Evolutionary conservation across 2,888 invertebrate species (phyloP), one percentile per base, ranked within the genome.

Genomic region (Rhagonycha lutea): DNA sequence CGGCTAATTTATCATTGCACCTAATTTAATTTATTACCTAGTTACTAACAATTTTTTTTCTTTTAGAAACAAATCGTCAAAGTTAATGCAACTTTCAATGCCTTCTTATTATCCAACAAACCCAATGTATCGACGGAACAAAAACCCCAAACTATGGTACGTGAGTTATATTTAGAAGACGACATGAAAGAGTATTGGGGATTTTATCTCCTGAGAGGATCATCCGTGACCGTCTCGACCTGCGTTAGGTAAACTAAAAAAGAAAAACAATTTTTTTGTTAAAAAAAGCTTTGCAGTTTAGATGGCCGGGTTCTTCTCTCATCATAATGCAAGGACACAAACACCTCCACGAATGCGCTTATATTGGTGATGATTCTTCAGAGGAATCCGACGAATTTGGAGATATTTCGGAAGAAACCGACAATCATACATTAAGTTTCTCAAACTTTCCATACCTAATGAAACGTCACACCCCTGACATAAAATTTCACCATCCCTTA

Each of bases 171-270:
- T 68, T 87, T 95, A n/a, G 92, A 92, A 74, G 94, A 94, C 81
- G 95, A 95, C 81, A 93, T 93, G 90, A 95, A 94, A 86, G 94
- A 94, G 84, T 95, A 94, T 85, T 95, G 94, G 95, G 95, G 95
- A 1, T 95, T 95, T 86, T 95, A 95, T 83, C 87, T 95, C 62
- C 89, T 94, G 18, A 91, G 91, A 79, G 94, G 94, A 0, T 94
- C 95, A 2, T 90, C 91, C 0, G 93, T 94, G 7, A 94, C 93
- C 0, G 92, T 95, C 0, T 93, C 94, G 0, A 91, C 94, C 70
- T 95, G 95, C 86, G 92, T 93, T 60, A 92, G 94, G 94, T 94
- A 87, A 47, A 47, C 47, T 47, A 47, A 8, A n/a, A 47, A 2
- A n/a, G 3, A 7, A 32, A 47, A 47, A n/a, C 7, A 47, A 7